Conservation (phyloP, 2,888 invertebrate genomes). For the Gortyna flavago region DNA sequence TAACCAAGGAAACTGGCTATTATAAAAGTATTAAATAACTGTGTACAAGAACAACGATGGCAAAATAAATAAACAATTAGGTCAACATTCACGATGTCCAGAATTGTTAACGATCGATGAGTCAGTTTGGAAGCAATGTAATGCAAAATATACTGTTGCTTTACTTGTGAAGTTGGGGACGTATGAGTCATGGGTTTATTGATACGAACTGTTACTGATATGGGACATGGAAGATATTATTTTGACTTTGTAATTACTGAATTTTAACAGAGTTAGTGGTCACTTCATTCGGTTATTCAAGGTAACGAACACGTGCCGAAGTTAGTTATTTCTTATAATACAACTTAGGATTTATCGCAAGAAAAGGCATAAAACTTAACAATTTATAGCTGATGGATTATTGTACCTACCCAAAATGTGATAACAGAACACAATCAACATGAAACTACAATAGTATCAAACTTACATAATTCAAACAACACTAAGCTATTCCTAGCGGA, state of each 20-base stretch:
- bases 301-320: conserved; percentile 50
- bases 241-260: conserved; percentile 30
- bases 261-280: conserved; percentile 19
- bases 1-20: conserved; percentile 21
- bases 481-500: conserved; percentile 61
- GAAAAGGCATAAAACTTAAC: conserved; percentile 65
- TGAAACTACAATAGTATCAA: conserved; percentile 50
- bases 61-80: conserved; percentile 16
- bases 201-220: conserved; percentile 39
- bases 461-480: conserved; percentile 39
- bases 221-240: conserved; percentile 29
- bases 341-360: conserved; percentile 66
- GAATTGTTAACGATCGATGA: conserved; percentile 46
- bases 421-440: conserved; percentile 56
- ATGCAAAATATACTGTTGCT: conserved; percentile 44
- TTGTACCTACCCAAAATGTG: conserved; percentile 60
- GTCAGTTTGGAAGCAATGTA: conserved; percentile 44
- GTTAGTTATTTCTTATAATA: conserved; percentile 55
- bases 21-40: conserved; percentile 15
- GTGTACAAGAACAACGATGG: conserved; percentile 7
- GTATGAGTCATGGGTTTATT: conserved; percentile 56
- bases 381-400: conserved; percentile 62
- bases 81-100: conserved; percentile 37
- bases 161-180: conserved; percentile 44
- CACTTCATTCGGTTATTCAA: conserved; percentile 21